phyloP scores from a whole-genome alignment of 1,140 invertebrate genomes.

The Drosophila paulistorum region DNA sequence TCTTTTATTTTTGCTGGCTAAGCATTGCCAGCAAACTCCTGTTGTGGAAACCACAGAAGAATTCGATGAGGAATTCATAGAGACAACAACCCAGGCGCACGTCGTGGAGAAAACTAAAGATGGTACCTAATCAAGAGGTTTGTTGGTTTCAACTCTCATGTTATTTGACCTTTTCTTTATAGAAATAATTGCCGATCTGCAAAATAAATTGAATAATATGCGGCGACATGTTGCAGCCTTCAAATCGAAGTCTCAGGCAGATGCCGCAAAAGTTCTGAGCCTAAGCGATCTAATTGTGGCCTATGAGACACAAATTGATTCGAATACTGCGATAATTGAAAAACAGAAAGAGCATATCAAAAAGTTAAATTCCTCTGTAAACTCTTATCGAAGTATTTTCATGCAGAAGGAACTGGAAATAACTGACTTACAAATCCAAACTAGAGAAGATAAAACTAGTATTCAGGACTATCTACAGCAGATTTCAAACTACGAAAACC shows the following conservation, averaged over 20 bases:
- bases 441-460: neutral
- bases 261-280: slow-evolving; percentile 1
- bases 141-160: neutral
- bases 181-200: neutral
- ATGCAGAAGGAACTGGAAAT: slow-evolving; percentile 4
- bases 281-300: slow-evolving; percentile 1
- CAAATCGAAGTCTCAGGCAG: slow-evolving; percentile 10
- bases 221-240: slow-evolving; percentile 13
- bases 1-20: neutral
- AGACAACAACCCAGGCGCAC: neutral
- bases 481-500: neutral
- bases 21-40: neutral
- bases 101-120: neutral
- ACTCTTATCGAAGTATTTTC: neutral
- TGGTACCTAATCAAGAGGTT: neutral
- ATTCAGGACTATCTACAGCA: neutral
- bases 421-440: neutral
- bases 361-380: slow-evolving; percentile 1
- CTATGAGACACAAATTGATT: slow-evolving; percentile 15
- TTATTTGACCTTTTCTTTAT: neutral
- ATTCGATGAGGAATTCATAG: neutral
- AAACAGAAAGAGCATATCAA: neutral
- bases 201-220: neutral
- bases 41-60: neutral
- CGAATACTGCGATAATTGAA: neutral